Conservation (phyloP, 2,888 invertebrate species). For the Hyalella azteca region DNA sequence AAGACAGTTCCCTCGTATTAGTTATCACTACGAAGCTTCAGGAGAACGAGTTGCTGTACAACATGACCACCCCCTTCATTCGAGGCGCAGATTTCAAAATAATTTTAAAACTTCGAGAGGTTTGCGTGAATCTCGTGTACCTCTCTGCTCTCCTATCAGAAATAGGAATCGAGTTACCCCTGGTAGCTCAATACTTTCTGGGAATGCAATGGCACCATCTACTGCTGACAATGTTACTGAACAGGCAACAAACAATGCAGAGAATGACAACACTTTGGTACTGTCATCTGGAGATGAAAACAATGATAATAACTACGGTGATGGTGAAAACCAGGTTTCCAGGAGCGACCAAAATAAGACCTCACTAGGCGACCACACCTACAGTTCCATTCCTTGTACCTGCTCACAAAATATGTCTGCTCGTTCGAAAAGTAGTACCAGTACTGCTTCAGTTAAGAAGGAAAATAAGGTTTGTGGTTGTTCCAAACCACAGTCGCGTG, state of each 20-base stretch:
- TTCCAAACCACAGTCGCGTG: neutral
- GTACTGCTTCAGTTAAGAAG: neutral
- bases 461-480: neutral
- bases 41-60: no score
- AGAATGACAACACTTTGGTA: neutral
- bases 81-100: neutral
- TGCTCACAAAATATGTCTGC: neutral
- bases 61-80: no score
- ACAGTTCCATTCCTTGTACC: neutral
- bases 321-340: neutral
- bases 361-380: neutral
- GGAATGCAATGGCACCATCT: neutral
- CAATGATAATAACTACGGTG: neutral
- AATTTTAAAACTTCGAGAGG: neutral
- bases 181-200: neutral
- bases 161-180: neutral
- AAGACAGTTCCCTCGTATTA: neutral
- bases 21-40: no score
- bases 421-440: neutral
- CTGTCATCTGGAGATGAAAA: neutral
- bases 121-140: no score
- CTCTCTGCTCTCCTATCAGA: neutral
- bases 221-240: neutral
- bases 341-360: no score
- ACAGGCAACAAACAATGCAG: neutral